Evolutionary conservation across 2,113 vertebrate species (phyloP).

Genomic region (Platycercus adscitus): DNA sequence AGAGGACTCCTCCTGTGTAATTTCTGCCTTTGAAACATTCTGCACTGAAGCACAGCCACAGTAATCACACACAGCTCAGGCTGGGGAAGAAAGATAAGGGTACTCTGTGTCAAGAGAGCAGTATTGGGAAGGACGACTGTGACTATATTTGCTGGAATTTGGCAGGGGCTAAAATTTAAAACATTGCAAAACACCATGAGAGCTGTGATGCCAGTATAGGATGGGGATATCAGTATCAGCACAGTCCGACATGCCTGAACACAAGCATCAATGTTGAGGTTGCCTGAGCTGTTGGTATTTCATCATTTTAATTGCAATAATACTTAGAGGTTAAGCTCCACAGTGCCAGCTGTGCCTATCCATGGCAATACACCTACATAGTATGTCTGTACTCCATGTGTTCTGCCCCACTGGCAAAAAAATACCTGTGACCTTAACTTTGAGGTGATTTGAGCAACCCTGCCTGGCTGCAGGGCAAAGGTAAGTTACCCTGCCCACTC

Average conservation of each 20-base stretch:
- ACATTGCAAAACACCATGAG: neutral
- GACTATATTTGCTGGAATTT: neutral
- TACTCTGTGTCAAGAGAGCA: neutral
- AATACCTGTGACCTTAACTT: neutral
- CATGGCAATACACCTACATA: neutral
- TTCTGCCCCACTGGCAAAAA: neutral
- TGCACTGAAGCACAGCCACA: neutral
- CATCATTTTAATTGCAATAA: constrained; percentile 33
- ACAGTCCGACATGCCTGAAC: constrained; percentile 21
- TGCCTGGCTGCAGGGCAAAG: neutral
- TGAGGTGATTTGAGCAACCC: neutral
- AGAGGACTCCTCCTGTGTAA: neutral
- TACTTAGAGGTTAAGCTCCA: neutral
- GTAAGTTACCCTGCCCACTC: neutral
- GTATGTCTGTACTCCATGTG: neutral
- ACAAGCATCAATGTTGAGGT: neutral
- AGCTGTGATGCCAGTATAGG: neutral
- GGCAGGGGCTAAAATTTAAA: neutral
- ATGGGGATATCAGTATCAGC: neutral
- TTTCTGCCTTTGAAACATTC: constrained; percentile 6
- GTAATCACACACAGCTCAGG: neutral
- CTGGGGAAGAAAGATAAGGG: neutral
- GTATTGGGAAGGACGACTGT: neutral
- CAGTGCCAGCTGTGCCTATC: neutral
- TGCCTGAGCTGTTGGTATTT: neutral